Conservation (phyloP, 2,113 vertebrate species). For the Crotalus viridis region DNA sequence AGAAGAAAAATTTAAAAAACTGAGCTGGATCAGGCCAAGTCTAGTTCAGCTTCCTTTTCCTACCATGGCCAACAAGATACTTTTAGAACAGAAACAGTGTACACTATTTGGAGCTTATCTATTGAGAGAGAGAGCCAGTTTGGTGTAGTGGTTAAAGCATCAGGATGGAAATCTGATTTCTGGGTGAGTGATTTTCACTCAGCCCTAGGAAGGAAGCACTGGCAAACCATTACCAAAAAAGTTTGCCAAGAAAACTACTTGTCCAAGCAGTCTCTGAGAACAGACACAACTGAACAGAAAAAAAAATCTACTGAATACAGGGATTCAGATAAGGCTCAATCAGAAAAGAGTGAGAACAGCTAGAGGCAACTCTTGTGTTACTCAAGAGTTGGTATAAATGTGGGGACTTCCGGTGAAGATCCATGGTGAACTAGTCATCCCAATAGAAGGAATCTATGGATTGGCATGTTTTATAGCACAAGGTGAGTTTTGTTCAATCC, state of each 20-base stretch:
- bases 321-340: neutral
- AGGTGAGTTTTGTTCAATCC: neutral
- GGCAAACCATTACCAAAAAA: neutral
- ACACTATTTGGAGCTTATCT: neutral
- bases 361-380: neutral
- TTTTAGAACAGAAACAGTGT: neutral
- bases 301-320: neutral
- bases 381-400: neutral
- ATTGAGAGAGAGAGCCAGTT: neutral
- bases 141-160: neutral
- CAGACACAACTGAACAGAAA: neutral
- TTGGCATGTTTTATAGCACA: neutral
- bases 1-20: neutral
- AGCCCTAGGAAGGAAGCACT: neutral
- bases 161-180: neutral
- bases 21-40: neutral
- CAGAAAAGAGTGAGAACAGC: neutral
- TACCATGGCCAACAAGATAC: neutral
- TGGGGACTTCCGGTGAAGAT: neutral
- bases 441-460: neutral
- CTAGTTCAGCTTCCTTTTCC: neutral
- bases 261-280: neutral
- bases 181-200: neutral
- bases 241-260: neutral
- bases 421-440: neutral